Evolutionary conservation across 1,140 invertebrate species (phyloP).

Genomic region (Papilio glaucus): DNA sequence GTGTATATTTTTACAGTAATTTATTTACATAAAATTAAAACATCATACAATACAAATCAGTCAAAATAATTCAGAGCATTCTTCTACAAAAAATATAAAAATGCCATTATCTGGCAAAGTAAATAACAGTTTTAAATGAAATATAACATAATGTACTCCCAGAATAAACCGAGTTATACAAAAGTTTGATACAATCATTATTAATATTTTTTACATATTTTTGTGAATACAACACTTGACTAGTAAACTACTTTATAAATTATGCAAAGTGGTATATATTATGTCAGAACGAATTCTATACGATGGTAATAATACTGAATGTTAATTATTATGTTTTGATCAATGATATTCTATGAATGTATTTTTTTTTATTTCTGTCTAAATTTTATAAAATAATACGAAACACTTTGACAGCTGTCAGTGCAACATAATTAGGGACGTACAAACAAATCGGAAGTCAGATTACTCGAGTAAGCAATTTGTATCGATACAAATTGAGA

Average conservation of each 20-base stretch:
- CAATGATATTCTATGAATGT: neutral
- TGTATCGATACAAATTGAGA: no score
- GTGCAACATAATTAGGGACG: no score
- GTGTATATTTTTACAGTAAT: slow-evolving; percentile 11
- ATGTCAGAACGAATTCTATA: neutral
- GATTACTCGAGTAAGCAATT: no score
- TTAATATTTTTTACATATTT: neutral
- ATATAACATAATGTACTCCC: slow-evolving; percentile 17
- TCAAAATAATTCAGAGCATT: slow-evolving; percentile 24
- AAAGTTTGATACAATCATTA: neutral
- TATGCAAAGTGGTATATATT: slow-evolving; percentile 8
- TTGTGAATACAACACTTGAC: slow-evolving; percentile 29
- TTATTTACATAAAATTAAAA: slow-evolving; percentile 27
- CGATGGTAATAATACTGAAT: slow-evolving; percentile 15
- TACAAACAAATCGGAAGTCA: no score
- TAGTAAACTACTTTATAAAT: slow-evolving; percentile 32
- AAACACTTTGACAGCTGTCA: no score
- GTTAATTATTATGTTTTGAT: neutral
- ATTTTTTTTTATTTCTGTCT: no score
- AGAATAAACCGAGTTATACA: neutral
- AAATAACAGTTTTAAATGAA: neutral
- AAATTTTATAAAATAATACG: no score
- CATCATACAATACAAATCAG: slow-evolving; percentile 32
- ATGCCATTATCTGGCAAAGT: neutral
- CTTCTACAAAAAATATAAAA: neutral